phyloP scores from a whole-genome alignment of 2,113 vertebrate genomes.

The Passerina amoena region DNA sequence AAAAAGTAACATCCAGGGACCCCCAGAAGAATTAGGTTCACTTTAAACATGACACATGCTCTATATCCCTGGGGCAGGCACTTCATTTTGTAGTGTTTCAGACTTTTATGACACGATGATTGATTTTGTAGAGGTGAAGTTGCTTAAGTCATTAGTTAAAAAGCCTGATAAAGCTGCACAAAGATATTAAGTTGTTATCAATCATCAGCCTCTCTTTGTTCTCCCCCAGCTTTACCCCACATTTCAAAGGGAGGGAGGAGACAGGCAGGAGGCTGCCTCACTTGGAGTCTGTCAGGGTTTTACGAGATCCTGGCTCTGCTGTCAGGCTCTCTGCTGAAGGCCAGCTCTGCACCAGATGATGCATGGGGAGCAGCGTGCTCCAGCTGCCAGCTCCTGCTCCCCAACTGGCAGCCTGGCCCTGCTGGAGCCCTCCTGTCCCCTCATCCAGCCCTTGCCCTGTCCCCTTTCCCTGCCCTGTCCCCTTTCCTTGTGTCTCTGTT shows the following conservation, averaged over 20 bases:
- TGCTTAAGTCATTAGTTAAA: slow-evolving; percentile 60
- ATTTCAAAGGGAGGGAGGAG: background rate
- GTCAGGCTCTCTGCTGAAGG: background rate
- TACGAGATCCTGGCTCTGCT: background rate
- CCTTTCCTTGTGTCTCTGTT: background rate
- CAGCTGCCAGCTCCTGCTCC: background rate
- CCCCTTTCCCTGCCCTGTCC: background rate
- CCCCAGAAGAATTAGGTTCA: slow-evolving; percentile 10
- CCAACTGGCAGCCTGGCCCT: background rate
- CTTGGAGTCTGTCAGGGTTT: background rate
- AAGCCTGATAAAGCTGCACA: slow-evolving; percentile 43
- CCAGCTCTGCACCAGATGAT: background rate
- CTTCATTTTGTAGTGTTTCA: slow-evolving; percentile 39
- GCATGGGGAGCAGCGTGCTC: background rate
- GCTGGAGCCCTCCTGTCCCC: background rate
- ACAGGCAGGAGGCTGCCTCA: background rate
- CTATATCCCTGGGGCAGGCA: slow-evolving; percentile 29
- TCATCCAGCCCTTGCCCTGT: background rate
- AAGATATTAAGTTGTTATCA: slow-evolving; percentile 50
- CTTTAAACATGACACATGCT: slow-evolving; percentile 28
- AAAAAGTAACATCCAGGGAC: slow-evolving; percentile 10
- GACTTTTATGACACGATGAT: slow-evolving; percentile 55
- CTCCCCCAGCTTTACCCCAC: background rate
- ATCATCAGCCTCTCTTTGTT: slow-evolving; percentile 33
- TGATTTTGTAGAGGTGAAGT: slow-evolving; percentile 52